A percentile compares a stretch with the other conserved stretches of the same genome.
Evolutionary conservation across 2,888 invertebrate species (phyloP).

Genomic region (Tenthredo scrophulariae): DNA sequence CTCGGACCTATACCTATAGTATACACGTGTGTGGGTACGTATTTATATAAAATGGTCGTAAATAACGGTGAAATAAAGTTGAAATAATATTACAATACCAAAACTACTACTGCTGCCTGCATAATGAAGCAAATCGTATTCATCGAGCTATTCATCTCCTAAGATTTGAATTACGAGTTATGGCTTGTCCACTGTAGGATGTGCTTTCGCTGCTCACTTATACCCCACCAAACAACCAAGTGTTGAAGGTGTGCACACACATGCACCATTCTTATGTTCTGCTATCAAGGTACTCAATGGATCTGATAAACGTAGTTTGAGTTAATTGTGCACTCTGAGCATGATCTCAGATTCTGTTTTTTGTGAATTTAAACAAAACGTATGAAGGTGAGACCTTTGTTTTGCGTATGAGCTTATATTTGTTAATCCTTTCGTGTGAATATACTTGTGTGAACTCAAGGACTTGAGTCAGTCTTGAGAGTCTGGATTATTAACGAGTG

Average conservation of each 20-base stretch:
- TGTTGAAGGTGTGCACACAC: conserved; percentile 39
- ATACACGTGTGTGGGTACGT: not conserved
- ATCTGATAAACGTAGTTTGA: not conserved
- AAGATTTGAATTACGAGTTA: conserved; percentile 61
- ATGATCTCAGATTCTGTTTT: not conserved
- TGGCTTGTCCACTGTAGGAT: conserved; percentile 54
- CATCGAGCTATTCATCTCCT: conserved; percentile 65
- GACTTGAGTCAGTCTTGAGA: not conserved
- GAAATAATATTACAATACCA: conserved; percentile 48
- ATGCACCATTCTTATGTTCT: conserved; percentile 6
- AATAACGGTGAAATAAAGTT: conserved; percentile 47
- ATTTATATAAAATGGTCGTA: conserved; percentile 39
- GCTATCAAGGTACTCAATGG: conserved; percentile 7
- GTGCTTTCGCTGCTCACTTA: conserved; percentile 51
- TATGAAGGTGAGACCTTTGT: not conserved
- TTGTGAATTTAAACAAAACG: not conserved
- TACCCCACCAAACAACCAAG: conserved; percentile 41
- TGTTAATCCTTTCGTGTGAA: not conserved
- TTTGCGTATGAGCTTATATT: not conserved
- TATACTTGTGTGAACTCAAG: not conserved
- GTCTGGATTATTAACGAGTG: not conserved
- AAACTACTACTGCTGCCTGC: conserved; percentile 49
- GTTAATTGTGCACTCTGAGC: not conserved
- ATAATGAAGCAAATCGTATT: conserved; percentile 62
- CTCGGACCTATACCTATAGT: not conserved